phyloP scores from a whole-genome alignment of 2,797 vertebrate genomes.

The Notolabrus celidotus region DNA sequence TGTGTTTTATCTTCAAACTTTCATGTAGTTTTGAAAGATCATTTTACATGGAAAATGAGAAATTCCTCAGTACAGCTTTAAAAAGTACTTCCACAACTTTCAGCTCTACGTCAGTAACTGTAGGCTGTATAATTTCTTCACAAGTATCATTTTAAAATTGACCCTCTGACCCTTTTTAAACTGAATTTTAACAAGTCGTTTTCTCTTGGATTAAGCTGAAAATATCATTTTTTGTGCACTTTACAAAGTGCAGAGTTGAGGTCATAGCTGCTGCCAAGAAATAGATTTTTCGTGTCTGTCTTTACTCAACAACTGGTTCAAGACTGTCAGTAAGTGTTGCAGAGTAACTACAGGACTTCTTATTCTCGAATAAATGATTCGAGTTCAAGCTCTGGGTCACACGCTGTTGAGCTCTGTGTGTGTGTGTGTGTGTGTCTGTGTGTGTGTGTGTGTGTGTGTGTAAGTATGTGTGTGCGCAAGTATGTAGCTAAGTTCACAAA shows the following conservation, averaged over 20 bases:
- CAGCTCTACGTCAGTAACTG: neutral
- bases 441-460: neutral
- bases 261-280: constrained; percentile 19
- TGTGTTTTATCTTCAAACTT: too few relatives aligned
- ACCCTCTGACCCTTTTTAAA: constrained; percentile 4
- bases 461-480: too few relatives aligned
- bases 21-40: too few relatives aligned
- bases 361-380: constrained; percentile 29
- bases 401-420: constrained; percentile 14
- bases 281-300: constrained; percentile 3
- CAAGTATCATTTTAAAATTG: neutral
- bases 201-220: neutral
- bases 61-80: too few relatives aligned
- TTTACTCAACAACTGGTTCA: constrained; percentile 10
- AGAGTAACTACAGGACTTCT: constrained; percentile 46
- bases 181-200: neutral
- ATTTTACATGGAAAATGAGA: too few relatives aligned
- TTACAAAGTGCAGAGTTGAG: constrained; percentile 2
- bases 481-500: constrained; percentile 21
- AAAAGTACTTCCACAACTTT: neutral
- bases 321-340: constrained; percentile 37
- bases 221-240: neutral
- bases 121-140: neutral
- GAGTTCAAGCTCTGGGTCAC: constrained; percentile 38
- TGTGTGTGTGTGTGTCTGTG: too few relatives aligned